These are phyloP conservation scores for Halictus ligatus DNA, from an alignment of 2,888 invertebrate species.

Conservation along the genomic window DNA sequence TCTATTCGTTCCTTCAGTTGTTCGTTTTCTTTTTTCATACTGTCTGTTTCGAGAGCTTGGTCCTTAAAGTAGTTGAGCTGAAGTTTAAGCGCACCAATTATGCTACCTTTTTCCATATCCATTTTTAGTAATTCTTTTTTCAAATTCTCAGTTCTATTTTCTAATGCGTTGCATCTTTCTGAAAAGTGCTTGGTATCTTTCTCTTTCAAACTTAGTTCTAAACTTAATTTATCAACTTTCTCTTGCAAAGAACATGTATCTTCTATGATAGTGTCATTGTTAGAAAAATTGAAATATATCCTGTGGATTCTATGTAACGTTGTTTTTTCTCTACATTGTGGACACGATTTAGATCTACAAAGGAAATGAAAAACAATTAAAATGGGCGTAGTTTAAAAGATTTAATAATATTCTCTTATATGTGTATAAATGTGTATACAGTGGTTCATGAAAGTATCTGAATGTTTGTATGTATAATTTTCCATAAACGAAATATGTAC, in stretches of 20 bases:
- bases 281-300: slow-evolving; percentile 88
- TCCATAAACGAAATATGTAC: too few relatives aligned
- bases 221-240: slow-evolving; percentile 54
- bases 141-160: slow-evolving; percentile 75
- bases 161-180: slow-evolving; percentile 27
- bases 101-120: slow-evolving; percentile 83
- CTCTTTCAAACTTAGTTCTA: slow-evolving; percentile 82
- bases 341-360: slow-evolving; percentile 90
- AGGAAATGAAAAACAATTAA: background rate
- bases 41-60: slow-evolving; percentile 81
- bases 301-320: slow-evolving; percentile 87
- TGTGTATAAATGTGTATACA: background rate
- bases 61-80: slow-evolving; percentile 86
- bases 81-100: slow-evolving; percentile 86
- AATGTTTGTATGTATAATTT: background rate
- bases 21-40: slow-evolving; percentile 86
- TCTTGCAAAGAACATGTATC: slow-evolving; percentile 40
- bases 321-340: slow-evolving; percentile 90
- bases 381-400: background rate
- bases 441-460: background rate
- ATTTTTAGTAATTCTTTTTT: slow-evolving; percentile 73
- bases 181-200: slow-evolving; percentile 80
- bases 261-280: slow-evolving; percentile 78
- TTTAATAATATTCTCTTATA: background rate
- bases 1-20: slow-evolving; percentile 86